Base-by-base conservation (phyloP, 2,113 vertebrate species). In the Tachycineta bicolor region DNA sequence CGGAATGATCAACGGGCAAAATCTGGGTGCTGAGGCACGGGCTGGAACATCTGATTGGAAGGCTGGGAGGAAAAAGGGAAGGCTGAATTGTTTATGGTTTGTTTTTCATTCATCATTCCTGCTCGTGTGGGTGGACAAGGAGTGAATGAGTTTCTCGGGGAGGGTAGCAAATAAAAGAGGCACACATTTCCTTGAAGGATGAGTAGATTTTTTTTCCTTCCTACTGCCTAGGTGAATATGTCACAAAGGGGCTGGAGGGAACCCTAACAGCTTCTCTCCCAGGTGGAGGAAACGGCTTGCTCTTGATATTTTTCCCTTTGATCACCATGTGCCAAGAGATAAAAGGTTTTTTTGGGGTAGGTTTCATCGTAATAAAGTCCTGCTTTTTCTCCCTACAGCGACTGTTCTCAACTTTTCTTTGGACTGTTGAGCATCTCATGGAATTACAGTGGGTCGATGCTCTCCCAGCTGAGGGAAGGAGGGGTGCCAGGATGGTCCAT, bases 91-190 rank as follows among this genome's bases (percentile, higher is more conserved):
- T 88, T 93, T 91, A 28, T 73, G 60, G 80, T 95, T 95, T 93
- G 33, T 90, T 93, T 95, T 93, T 87, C 87, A 94, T 95, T 96
- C 90, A 90, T 95, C 67, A 87, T 76, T 85, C 82, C 82, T 49
- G 74, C 55, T 93, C 2, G 2, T 88, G 87, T 89, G 87, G 96
- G 93, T 94, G 94, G 93, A 95, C 92, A 95, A 93, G 93, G 63
- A 96, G 93, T 94, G 96, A 95, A 95, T 90, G 75, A 73, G 50
- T 83, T 87, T 94, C 94, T 82, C 29, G 16, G 68, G 79, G 87
- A 96, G 93, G 95, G 87, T 77, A 96, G 79, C 76, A 83, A 83
- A 95, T 90, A 81, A 69, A 81, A 88, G 59, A 87, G 43, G 76
- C 68, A 74, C 39, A 44, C n/a, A 52, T 91, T 96, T 93, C 87